Percentiles rank a stretch among this genome's conserved stretches.
Evolutionary conservation across 2,888 invertebrate genomes (phyloP).

Genomic region (Antheraea assamensis): DNA sequence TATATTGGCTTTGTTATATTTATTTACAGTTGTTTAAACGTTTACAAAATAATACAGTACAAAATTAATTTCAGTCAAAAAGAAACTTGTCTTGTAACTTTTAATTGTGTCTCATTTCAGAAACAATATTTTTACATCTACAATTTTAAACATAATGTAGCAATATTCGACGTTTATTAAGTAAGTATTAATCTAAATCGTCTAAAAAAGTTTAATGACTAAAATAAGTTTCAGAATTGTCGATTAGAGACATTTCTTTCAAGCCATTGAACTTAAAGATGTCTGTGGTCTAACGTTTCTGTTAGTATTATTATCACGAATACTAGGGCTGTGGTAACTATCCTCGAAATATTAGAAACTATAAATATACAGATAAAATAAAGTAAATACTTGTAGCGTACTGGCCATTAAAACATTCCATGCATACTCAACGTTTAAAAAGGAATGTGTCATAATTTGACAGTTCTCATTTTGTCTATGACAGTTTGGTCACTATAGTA

Average conservation of each 20-base stretch:
- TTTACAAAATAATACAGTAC: too few species aligned
- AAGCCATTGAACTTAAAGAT: slow-evolving; percentile 18
- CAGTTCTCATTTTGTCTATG: too few species aligned
- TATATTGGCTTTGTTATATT: too few species aligned
- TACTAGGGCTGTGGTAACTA: slow-evolving; percentile 16
- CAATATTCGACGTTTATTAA: neutral
- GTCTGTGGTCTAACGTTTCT: slow-evolving; percentile 17
- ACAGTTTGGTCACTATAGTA: too few species aligned
- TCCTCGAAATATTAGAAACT: neutral
- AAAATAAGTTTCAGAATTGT: slow-evolving; percentile 18
- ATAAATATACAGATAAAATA: too few species aligned
- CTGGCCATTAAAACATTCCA: too few species aligned
- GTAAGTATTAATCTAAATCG: neutral
- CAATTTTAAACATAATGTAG: neutral
- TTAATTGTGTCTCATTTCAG: neutral
- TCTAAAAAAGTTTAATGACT: slow-evolving; percentile 14
- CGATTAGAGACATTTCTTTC: slow-evolving; percentile 19
- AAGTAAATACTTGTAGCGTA: too few species aligned
- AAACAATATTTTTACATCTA: neutral
- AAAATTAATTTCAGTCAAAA: too few species aligned
- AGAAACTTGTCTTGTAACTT: too few species aligned
- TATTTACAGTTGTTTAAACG: too few species aligned
- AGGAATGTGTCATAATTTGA: too few species aligned
- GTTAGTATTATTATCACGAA: slow-evolving; percentile 17
- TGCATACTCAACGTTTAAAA: too few species aligned